Evolutionary conservation across 2,797 vertebrate genomes (phyloP), one percentile per base, ranked within the genome.

Genomic region (Anisognathus igniventris): DNA sequence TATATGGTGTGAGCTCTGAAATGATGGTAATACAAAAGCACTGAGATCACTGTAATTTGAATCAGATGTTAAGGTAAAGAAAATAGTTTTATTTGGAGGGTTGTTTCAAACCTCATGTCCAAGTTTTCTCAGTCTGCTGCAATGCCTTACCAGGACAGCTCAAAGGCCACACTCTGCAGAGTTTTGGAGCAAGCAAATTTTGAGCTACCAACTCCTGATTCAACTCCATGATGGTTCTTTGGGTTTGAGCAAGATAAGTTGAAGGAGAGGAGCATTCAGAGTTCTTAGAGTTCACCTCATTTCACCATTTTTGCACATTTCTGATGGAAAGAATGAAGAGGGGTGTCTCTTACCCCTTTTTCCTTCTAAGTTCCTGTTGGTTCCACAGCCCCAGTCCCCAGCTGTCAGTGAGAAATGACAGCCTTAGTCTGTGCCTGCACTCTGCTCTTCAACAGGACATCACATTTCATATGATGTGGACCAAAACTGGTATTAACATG

Each of bases 261-360:
- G 51, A 79, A 33, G 28, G 21, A 60, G 6, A 65, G 8, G 40
- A 80, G 25, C 4, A 58, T 39, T 33, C 35, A 4, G 21, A 58
- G 4, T 24, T 68, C 4, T 18, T 71, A 37, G 24, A 58, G 1
- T n/a, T 56, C 42, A 27, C 12, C 9, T 37, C 1, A 24, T 78
- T 82, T 30, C 9, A n/a, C 15, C 0, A 9, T 24, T 60, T 83
- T 61, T 50, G 9, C 21, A 37, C 1, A 28, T 24, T 79, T 86
- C 73, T 61, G 4, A 12, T n/a, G 27, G 57, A 61, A 81, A 76
- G 28, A 33, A 44, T 45, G 14, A 47, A 35, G 13, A 16, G 1
- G 1, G 0, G 1, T 10, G 10, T 20, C 2, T 50, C 35, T 71
- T 27, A 8, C 5, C 9, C 9, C 4, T 47, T 83, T 73, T 90